Conservation (phyloP, 1,140 invertebrate species). For the Portunus trituberculatus region DNA sequence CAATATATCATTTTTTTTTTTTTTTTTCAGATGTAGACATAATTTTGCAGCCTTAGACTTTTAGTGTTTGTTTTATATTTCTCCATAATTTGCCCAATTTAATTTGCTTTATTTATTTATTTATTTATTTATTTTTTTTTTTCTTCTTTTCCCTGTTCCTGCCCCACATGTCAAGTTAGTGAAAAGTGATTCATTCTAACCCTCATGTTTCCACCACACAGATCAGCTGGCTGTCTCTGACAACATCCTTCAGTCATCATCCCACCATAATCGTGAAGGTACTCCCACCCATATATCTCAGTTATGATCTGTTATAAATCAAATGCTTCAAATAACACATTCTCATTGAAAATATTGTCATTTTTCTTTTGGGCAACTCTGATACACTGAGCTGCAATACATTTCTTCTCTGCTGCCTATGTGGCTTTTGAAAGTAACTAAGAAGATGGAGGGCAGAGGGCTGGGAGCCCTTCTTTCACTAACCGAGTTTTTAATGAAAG, state of each 20-base stretch:
- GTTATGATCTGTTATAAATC: neutral
- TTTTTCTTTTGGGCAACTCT: no score
- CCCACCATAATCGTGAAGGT: neutral
- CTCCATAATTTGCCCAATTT: neutral
- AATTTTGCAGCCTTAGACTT: neutral
- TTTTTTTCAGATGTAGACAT: neutral
- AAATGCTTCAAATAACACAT: neutral
- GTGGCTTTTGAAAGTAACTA: no score
- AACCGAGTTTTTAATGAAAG: no score
- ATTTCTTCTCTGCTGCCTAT: no score
- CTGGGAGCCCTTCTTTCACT: no score
- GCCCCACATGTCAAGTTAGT: neutral
- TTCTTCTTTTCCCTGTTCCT: neutral
- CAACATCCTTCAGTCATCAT: neutral
- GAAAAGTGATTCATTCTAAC: neutral
- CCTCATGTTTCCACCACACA: constrained; percentile 15
- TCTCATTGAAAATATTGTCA: no score
- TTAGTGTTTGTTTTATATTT: neutral
- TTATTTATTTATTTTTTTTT: no score
- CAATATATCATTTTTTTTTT: neutral
- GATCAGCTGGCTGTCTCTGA: neutral
- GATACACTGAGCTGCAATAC: no score
- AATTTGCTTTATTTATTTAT: neutral
- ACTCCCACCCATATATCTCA: neutral
- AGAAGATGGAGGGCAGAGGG: no score